Base-by-base conservation (phyloP, 2,888 invertebrate genomes). In the Papilio elwesi region DNA sequence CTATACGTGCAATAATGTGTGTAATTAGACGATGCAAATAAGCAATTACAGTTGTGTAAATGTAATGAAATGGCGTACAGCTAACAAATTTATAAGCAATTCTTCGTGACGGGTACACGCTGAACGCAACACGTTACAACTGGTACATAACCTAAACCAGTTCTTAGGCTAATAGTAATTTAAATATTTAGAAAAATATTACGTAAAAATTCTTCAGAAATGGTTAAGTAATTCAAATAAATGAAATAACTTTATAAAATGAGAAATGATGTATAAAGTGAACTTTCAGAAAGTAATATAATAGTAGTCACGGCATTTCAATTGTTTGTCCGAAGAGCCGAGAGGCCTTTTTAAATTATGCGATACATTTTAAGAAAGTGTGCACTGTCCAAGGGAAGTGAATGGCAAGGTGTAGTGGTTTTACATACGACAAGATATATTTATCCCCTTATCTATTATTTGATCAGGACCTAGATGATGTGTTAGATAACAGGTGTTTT, bases 361-460 rank as follows among this genome's bases (percentile, higher is more conserved):
- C 48, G 49, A 38, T 64, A 36, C 15, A 15, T 48, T 64, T 70
- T 53, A 64, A 65, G 59, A 71, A 66, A 66, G 71, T 59, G 49
- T 16, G 57, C 38, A 38, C 59, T n/a, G 62, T 16, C 43, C n/a
- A 69, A 69, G 62, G 68, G 62, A 69, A 69, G 68, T 69, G 68
- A 62, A 36, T 38, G 62, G 16, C 12, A 55, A 43, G 10, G 38
- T 55, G 53, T 55, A 15, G n/a, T n/a, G n/a, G n/a, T n/a, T n/a
- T n/a, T n/a, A n/a, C n/a, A n/a, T n/a, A n/a, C n/a, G n/a, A n/a
- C n/a, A n/a, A n/a, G n/a, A n/a, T n/a, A n/a, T n/a, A n/a, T n/a
- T n/a, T n/a, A n/a, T n/a, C n/a, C n/a, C n/a, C n/a, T n/a, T n/a
- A n/a, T n/a, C n/a, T n/a, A n/a, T n/a, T n/a, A n/a, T n/a, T n/a